Evolutionary conservation across 2,113 vertebrate genomes (phyloP).

Genomic region (Protobothrops mucrosquamatus): DNA sequence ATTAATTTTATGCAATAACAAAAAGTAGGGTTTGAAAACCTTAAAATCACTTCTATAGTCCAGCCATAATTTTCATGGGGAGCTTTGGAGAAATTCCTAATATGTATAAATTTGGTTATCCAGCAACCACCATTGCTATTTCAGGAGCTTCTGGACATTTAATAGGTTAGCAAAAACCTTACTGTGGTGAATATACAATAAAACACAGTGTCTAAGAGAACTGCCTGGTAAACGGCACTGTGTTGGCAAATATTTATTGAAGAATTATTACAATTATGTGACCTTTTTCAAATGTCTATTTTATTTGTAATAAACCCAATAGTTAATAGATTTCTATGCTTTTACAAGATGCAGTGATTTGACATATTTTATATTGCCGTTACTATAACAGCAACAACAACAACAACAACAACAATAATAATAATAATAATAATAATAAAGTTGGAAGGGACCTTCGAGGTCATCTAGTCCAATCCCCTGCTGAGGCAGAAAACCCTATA

Average conservation of each 20-base stretch:
- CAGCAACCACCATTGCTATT: neutral
- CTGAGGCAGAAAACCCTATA: too few species aligned
- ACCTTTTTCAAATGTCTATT: neutral
- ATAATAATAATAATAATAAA: too few species aligned
- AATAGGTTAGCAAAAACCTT: neutral
- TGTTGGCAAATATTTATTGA: neutral
- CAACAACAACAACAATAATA: too few species aligned
- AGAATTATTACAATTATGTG: neutral
- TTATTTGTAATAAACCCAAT: neutral
- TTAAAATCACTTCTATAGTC: constrained; percentile 2
- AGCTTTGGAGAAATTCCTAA: neutral
- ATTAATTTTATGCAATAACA: constrained; percentile 2
- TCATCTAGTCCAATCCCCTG: too few species aligned
- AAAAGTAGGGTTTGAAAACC: neutral
- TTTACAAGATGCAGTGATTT: neutral
- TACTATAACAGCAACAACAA: neutral
- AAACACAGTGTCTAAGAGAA: neutral
- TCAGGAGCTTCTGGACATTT: neutral
- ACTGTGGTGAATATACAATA: neutral
- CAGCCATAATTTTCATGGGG: neutral
- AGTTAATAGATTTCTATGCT: neutral
- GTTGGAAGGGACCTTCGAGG: too few species aligned
- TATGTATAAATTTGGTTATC: neutral
- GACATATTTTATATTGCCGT: neutral
- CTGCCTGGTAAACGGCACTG: neutral